phyloP scores from a whole-genome alignment of 2,888 invertebrate genomes.

The Lissocephala sabroskyi region DNA sequence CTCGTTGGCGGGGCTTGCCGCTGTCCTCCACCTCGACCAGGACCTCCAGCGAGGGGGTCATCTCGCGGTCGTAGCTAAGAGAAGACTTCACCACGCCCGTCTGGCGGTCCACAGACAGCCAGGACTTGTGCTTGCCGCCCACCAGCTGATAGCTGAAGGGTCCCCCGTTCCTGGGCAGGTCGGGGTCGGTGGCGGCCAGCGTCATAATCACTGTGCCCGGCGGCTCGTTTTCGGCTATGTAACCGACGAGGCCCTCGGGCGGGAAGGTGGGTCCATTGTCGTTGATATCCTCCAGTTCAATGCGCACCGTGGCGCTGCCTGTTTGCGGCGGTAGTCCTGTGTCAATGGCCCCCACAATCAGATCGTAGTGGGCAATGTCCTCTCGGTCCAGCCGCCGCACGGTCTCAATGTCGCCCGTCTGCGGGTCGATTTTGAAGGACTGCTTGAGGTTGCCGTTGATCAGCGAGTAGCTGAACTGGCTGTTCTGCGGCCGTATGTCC shows the following conservation, averaged over 20 bases:
- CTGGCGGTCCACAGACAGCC: slow-evolving; percentile 84
- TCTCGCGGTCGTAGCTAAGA: slow-evolving; percentile 86
- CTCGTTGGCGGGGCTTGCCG: slow-evolving; percentile 86
- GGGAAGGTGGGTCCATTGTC: slow-evolving; percentile 93
- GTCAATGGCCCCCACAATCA: slow-evolving; percentile 90
- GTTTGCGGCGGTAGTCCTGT: slow-evolving; percentile 92
- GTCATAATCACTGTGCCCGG: slow-evolving; percentile 87
- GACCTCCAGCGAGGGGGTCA: slow-evolving; percentile 82
- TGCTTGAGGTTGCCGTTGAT: slow-evolving; percentile 87
- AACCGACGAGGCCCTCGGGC: slow-evolving; percentile 80
- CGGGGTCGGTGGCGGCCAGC: slow-evolving; percentile 90
- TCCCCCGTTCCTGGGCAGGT: slow-evolving; percentile 91
- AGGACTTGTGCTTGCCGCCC: slow-evolving; percentile 84
- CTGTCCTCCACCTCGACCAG: slow-evolving; percentile 91
- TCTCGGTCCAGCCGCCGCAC: slow-evolving; percentile 86
- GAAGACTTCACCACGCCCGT: slow-evolving; percentile 87
- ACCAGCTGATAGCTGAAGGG: slow-evolving; percentile 88
- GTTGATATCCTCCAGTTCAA: slow-evolving; percentile 89
- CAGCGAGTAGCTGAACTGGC: slow-evolving; percentile 92
- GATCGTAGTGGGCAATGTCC: slow-evolving; percentile 80
- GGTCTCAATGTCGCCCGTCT: slow-evolving; percentile 87
- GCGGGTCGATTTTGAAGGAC: slow-evolving; percentile 90
- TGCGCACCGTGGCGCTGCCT: slow-evolving; percentile 88
- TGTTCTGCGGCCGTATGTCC: slow-evolving; percentile 91
- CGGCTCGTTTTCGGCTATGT: slow-evolving; percentile 90